phyloP scores from a whole-genome alignment of 2,888 invertebrate species.

The Tachina grossa region DNA sequence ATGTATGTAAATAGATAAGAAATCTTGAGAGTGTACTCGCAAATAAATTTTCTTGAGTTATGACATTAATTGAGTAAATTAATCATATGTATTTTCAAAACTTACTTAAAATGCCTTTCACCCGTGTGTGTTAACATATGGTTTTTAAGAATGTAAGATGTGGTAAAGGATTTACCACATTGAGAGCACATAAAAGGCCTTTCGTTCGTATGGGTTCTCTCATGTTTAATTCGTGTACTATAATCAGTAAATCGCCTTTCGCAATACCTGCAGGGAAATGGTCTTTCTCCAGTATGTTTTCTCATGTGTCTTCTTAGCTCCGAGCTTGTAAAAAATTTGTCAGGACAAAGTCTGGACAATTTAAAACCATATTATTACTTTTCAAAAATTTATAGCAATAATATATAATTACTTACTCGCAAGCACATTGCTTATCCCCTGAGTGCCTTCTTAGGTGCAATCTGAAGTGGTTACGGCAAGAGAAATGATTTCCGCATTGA shows the following conservation, averaged over 20 bases:
- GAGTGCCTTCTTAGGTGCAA: conserved; percentile 78
- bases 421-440: conserved; percentile 78
- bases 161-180: conserved; percentile 78
- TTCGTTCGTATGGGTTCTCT: conserved; percentile 79
- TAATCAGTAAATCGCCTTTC: conserved; percentile 78
- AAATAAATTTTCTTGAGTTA: no score
- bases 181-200: conserved; percentile 77
- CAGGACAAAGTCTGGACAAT: conserved; percentile 75
- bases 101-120: conserved; percentile 77
- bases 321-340: conserved; percentile 78
- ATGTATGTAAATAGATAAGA: no score
- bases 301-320: conserved; percentile 79
- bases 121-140: conserved; percentile 79
- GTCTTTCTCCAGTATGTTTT: conserved; percentile 78
- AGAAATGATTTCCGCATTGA: conserved; percentile 78
- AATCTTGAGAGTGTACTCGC: no score
- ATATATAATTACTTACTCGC: conserved; percentile 75
- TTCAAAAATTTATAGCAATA: background rate
- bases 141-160: conserved; percentile 78
- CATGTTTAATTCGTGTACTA: conserved; percentile 78
- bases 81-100: background rate
- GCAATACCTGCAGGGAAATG: conserved; percentile 77
- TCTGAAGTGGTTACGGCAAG: conserved; percentile 77
- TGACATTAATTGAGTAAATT: background rate
- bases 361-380: conserved; percentile 18